Conservation (phyloP, 1,140 invertebrate genomes). For the Cydia strobilella region DNA sequence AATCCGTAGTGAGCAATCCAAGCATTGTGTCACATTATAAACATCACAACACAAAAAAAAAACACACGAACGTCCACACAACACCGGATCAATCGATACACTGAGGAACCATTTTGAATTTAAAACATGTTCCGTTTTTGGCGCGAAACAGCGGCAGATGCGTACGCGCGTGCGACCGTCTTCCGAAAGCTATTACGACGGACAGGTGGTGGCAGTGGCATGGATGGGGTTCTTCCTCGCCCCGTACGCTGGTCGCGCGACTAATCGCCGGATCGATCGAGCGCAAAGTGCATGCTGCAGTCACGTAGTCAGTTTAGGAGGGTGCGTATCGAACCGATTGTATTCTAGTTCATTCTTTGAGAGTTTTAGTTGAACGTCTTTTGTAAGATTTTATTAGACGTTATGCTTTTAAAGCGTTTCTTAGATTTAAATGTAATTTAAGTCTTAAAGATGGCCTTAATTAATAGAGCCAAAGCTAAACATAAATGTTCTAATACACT, state of each 20-base stretch:
- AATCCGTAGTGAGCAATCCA: constrained; percentile 68
- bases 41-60: constrained; percentile 33
- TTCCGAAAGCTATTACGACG: constrained; percentile 69
- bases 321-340: constrained; percentile 22
- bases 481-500: not conserved
- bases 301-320: constrained; percentile 20
- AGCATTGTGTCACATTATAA: constrained; percentile 60
- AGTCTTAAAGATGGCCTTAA: not conserved
- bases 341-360: not conserved
- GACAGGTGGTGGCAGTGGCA: constrained; percentile 77
- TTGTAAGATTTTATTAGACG: not conserved
- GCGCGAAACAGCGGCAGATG: constrained; percentile 69
- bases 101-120: constrained; percentile 27
- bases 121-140: constrained; percentile 46
- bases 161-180: constrained; percentile 62
- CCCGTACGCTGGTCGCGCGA: constrained; percentile 40
- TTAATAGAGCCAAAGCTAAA: not conserved
- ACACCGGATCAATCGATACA: constrained; percentile 21
- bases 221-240: constrained; percentile 44
- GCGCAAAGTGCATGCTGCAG: constrained; percentile 24
- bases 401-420: not conserved
- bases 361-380: not conserved
- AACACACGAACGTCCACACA: constrained; percentile 28
- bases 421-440: not conserved
- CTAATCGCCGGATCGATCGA: constrained; percentile 40